Percentiles rank a stretch among this genome's conserved stretches.
Conservation (phyloP, 2,797 vertebrate genomes). For the Pterois miles region DNA sequence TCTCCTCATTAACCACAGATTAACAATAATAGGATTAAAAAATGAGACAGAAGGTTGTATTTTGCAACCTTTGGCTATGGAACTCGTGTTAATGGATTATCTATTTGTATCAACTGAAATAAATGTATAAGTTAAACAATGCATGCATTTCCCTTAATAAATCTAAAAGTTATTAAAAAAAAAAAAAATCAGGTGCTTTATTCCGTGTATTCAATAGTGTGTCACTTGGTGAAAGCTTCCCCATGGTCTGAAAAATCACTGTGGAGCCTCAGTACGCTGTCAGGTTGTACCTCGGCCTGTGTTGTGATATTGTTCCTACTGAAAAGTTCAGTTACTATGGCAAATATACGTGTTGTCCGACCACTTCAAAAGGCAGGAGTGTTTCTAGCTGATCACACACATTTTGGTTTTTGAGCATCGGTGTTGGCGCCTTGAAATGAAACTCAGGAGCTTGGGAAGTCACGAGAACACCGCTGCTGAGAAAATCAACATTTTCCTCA, state of each 20-base stretch:
- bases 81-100: background rate
- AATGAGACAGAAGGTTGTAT: background rate
- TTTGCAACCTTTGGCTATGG: background rate
- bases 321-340: background rate
- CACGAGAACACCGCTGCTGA: no score
- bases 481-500: no score
- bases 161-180: background rate
- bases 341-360: background rate
- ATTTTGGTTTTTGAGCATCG: no score
- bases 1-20: background rate
- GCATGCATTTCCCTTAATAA: background rate
- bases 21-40: background rate
- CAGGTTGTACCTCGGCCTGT: background rate
- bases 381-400: no score
- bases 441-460: no score
- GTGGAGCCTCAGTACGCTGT: background rate
- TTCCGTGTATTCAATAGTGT: background rate
- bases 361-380: no score
- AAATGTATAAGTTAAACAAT: background rate
- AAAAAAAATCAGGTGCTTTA: background rate
- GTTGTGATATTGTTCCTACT: background rate
- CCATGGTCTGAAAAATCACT: background rate
- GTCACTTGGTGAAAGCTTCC: background rate
- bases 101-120: background rate
- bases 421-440: no score